Conservation (phyloP, 2,797 vertebrate species). For the Linurgus olivaceus region DNA sequence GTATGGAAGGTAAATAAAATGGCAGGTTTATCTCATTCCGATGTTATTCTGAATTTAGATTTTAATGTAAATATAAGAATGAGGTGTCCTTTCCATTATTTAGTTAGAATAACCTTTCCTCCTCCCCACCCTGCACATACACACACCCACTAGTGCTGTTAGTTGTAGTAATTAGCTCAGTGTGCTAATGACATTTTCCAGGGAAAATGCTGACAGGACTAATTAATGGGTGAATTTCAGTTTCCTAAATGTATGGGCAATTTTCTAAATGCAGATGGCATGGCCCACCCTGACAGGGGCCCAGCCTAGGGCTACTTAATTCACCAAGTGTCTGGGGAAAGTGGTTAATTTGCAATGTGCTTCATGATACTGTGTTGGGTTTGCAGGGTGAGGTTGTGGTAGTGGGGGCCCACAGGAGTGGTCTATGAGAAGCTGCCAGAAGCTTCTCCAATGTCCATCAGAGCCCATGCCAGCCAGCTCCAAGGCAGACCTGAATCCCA, state of each 20-base stretch:
- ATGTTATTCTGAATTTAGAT: background rate
- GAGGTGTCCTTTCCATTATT: background rate
- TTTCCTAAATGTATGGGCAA: conserved; percentile 95
- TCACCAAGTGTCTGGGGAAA: conserved; percentile 90
- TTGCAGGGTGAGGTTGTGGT: background rate
- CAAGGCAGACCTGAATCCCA: background rate
- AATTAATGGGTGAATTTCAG: conserved; percentile 96
- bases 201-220: conserved; percentile 84
- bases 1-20: background rate
- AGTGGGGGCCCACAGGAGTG: background rate
- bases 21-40: background rate
- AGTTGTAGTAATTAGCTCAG: conserved; percentile 86
- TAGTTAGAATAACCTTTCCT: background rate
- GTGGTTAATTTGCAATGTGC: conserved; percentile 91
- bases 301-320: conserved; percentile 89
- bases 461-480: background rate
- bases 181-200: conserved; percentile 89
- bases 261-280: conserved; percentile 95
- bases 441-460: background rate
- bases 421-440: background rate
- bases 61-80: background rate
- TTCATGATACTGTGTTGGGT: conserved; percentile 79
- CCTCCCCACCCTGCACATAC: background rate
- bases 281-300: conserved; percentile 84
- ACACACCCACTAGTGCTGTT: background rate